Evolutionary conservation across 1,140 invertebrate genomes (phyloP), one percentile per base, ranked within the genome.

Genomic region (Temnothorax curvispinosus): DNA sequence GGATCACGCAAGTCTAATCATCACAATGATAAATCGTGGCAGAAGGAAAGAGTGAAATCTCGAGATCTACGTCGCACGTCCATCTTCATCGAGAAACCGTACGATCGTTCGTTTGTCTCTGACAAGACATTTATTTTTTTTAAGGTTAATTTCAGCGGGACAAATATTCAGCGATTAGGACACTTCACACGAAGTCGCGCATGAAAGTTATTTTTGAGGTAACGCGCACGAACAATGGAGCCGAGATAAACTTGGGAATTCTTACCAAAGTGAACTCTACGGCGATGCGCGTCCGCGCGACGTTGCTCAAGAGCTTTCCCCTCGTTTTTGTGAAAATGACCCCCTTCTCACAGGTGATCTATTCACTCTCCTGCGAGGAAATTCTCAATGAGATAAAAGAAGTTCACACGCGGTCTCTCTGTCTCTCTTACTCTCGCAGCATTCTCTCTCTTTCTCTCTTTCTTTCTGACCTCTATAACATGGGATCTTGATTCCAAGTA

Each of bases 351-450:
- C 41, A 58, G 62, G 32, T 47, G 54, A 27, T 54, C 47, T 67
- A 56, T 75, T 89, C 41, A 65, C 56, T 78, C 50, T 77, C 21
- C 18, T 75, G 60, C 38, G 47, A 87, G 77, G 58, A 90, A 90
- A 90, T 69, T 80, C 76, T 21, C 65, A 80, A 65, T 62, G 77
- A 60, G 86, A 76, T 84, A 76, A 81, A 84, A 44, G 50, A 80
- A 85, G 35, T 84, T 90, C 85, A 50, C 88, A 90, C 88, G 89
- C 85, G 8, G 21, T 76, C 32, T 54, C 52, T 56, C 60, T 65
- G 38, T 41, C 21, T 41, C 52, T 74, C 38, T 47, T 78, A 8
- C 18, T 32, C 44, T 58, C 47, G 50, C 11, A 32, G 9, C 21
- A 64, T 52, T 67, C 85, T 50, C 32, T 8, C 38, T 60, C 38